Base-by-base conservation (phyloP, 2,797 vertebrate species). In the Atherinosoma microstoma region DNA sequence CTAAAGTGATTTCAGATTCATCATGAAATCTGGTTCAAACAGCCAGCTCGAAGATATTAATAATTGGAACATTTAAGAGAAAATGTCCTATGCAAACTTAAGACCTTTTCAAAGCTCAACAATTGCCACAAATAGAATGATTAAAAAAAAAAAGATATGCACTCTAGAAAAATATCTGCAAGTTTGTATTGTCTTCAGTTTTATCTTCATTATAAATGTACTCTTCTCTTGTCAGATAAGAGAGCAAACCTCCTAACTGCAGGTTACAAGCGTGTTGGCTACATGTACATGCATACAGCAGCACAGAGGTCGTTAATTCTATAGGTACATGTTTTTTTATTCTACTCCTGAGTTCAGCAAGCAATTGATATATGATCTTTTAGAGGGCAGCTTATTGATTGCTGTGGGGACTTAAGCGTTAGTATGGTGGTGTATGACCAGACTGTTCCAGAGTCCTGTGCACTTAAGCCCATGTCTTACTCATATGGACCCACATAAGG, bases 381-480 rank as follows among this genome's bases (percentile, higher is more conserved):
- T 74, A 84, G 72, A 83, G 78, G 80, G 75, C 75, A 83, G 85
- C 72, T 81, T 89, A 93, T 93, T 89, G 91, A 94, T 93, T 89
- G 84, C 86, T 90, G 89, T 80, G 82, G 82, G 86, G 88, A 89
- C 84, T 78, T 73, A 79, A 84, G 83, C 58, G 32, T 75, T 84
- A 64, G 74, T 81, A 86, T 72, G 73, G 69, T 78, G 74, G 70
- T 86, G 83, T 86, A 82, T 73, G 57, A 73, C 81, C 79, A 88
- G 79, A 89, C 81, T 85, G 70, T 87, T 86, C 74, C 62, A 81
- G 74, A 74, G 80, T 82, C 84, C 51, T 69, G 63, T 81, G 64
- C 75, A 81, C 77, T 82, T 80, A 84, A 89, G 59, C 75, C 72
- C 62, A 61, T 77, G 64, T 80, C 76, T 83, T 70, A 80, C 80